Evolutionary conservation across 2,797 vertebrate genomes (phyloP), one percentile per base, ranked within the genome.

Genomic region (Cyprinella venusta): DNA sequence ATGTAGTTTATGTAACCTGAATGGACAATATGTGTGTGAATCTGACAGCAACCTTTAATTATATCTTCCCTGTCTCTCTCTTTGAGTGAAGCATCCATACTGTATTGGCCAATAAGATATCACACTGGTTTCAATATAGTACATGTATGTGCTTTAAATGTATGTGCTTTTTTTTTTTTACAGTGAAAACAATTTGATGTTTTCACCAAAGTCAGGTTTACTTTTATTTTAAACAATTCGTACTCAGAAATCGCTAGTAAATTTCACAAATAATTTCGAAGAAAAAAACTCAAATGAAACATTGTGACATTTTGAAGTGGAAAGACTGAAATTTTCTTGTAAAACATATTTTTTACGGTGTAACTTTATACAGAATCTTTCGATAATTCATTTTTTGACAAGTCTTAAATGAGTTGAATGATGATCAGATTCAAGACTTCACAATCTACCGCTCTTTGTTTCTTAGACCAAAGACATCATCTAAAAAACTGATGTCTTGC

Each of bases 1-100:
- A 88, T 88, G 85, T 84, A 33, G 63, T 79, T 24, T 76, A 45
- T 68, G 72, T 78, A 80, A 67, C 42, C 48, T 63, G n/a, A 71
- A 69, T 45, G 56, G 12, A 63, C 61, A 52, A 88, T 91, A 24
- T 90, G 89, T 89, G 81, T 87, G 65, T 52, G 74, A 74, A 79
- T 72, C 64, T 38, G 33, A 74, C 26, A 79, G 64, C 56, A 74
- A 40, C 21, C 56, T 56, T 81, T 77, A 86, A 84, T 82, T 86
- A 42, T 76, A 69, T 65, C n/a, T 65, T 72, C 42, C 40, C 61
- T 64, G 54, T 52, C 24, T 45, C 33, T 80, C 80, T 64, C 76
- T 80, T 36, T 38, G 63, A 80, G 33, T 78, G 72, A 36, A 67
- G 72, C 72, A 36, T 63, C 52, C 72, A 67, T 61, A 69, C 61